Percentiles rank a stretch among this genome's conserved stretches.
Conservation (phyloP, 2,113 vertebrate genomes). For the Spilogale gracilis region DNA sequence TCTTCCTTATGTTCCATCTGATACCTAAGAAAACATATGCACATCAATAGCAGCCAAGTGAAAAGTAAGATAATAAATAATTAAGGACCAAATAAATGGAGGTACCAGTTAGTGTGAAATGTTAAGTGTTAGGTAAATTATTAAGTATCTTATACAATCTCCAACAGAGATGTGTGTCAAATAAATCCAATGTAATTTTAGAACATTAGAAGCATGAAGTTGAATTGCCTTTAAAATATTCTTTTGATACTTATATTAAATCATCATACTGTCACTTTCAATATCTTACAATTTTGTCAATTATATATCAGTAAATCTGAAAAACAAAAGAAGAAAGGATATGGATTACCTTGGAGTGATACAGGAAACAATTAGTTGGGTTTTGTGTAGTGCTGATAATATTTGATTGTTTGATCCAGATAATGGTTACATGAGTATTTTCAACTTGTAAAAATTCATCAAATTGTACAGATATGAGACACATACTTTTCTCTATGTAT, state of each 20-base stretch:
- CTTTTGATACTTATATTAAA: neutral
- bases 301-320: neutral
- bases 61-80: conserved; percentile 9
- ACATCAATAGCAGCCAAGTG: neutral
- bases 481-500: neutral
- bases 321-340: neutral
- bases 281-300: neutral
- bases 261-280: neutral
- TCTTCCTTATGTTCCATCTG: neutral
- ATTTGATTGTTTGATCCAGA: neutral
- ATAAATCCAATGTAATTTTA: neutral
- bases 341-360: neutral
- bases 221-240: neutral
- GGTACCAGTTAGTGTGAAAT: neutral
- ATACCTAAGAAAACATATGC: neutral
- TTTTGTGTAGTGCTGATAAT: neutral
- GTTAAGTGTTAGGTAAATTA: neutral
- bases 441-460: neutral
- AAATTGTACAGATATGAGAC: neutral
- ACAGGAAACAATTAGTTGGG: neutral
- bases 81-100: neutral
- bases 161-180: neutral
- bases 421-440: neutral
- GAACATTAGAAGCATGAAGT: neutral
- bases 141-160: neutral